Base-by-base conservation (phyloP, 1,140 invertebrate genomes). In the Antheraea pernyi region DNA sequence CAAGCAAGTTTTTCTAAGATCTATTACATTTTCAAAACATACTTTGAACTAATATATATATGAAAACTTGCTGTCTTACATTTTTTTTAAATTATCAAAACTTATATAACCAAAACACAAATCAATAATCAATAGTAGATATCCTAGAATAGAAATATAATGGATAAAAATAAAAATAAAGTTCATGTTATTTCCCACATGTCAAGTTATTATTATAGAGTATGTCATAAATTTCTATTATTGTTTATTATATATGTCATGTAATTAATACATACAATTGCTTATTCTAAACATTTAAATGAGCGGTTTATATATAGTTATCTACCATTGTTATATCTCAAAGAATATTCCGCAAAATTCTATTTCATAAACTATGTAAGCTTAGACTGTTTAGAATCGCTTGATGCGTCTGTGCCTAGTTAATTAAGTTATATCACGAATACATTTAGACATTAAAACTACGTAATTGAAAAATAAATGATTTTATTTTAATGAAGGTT, bases 401-500 rank as follows among this genome's bases (percentile, higher is more conserved):
- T 10, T 42, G 36, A 65, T 65, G 63, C 39, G 36, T 19, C 39
- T 39, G 36, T 66, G 30, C 68, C 30, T 36, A 61, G 60, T 68
- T 65, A 74, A 66, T 73, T 75, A 71, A 53, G 46, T 13, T 16
- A 53, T 53, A 16, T 53, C 73, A 73, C 71, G 64, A 78, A 66
- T 78, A 72, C 68, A 68, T 60, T 53, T 72, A 77, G 64, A 71
- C 63, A 78, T 68, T 77, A 77, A 78, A 73, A 67, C 46, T 73
- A 73, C 66, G 42, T 71, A 71, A 71, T 73, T 69, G 67, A 22
- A 37, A 30, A 65, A 69, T 69, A 36, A 5, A 9, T 46, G 63
- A 22, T 70, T 62, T 61, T 68, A 68, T 61, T 68, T 46, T 19
- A 19, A 61, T 5, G 4, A 36, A 5, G 37, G 8, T n/a, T 19